Evolutionary conservation across 1,140 invertebrate species (phyloP), one percentile per base, ranked within the genome.

Genomic region (Aphaenogaster rudis): DNA sequence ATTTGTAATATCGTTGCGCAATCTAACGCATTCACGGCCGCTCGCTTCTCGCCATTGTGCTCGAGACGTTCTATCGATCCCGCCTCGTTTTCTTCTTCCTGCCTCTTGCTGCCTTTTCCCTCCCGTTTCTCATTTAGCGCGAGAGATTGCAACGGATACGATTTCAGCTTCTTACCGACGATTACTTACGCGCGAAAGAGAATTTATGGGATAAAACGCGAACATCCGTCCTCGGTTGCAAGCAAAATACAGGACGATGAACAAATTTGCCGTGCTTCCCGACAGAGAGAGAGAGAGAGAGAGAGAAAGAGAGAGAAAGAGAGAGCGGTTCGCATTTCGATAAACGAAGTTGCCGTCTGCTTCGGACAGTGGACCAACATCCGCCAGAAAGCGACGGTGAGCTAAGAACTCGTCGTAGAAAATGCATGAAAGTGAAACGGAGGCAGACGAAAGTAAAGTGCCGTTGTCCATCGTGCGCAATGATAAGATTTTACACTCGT

Each of bases 41-140:
- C 88, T 90, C 54, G 89, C 88, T 88, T 86, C 61, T 88, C 86
- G 88, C 88, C 72, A 93, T 93, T 93, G 92, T 93, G 78, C 79
- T 85, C 76, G 48, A 82, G 88, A 93, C 88, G 88, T 92, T 76
- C 86, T 91, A 91, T 93, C 93, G 90, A 91, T 92, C 90, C 85
- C 74, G 28, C 63, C 84, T 92, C 82, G 69, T 82, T 67, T 69
- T 61, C 67, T 91, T 89, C 66, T 80, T 81, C 64, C 28, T 28
- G 57, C 63, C 63, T 81, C 87, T 71, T 71, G 59, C 77, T 63
- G 54, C 39, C 48, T 64, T 76, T 39, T 33, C 50, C 17, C 39
- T 48, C 39, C n/a, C 52, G 39, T 50, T 42, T 54, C 82, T 61
- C 64, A 59, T 57, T 74, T 52, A 36, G 39, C 52, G 72, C 28